These are phyloP conservation scores for Mythimna albipuncta DNA, from an alignment of 2,888 invertebrate species.

Conservation along the genomic window DNA sequence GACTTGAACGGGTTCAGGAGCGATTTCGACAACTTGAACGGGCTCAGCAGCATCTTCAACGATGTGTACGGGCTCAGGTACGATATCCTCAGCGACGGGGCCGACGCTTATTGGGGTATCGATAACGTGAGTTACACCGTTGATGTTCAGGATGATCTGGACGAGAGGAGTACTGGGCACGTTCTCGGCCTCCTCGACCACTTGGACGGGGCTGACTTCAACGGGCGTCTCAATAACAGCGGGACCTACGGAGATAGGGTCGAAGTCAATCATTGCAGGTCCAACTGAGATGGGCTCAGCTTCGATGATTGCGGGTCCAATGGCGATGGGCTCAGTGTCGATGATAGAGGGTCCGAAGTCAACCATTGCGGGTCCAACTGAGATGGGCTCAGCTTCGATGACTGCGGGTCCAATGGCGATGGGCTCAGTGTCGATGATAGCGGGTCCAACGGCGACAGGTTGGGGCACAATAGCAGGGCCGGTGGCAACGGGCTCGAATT, in stretches of 20 bases:
- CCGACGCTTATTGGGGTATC: constrained; percentile 35
- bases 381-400: constrained; percentile 34
- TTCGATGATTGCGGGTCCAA: constrained; percentile 48
- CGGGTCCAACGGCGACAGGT: constrained; percentile 54
- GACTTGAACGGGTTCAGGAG: constrained; percentile 39
- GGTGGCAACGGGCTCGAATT: constrained; percentile 50
- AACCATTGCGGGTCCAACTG: constrained; percentile 43
- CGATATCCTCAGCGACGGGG: constrained; percentile 17
- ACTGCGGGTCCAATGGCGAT: constrained; percentile 50
- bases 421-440: constrained; percentile 33
- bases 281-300: constrained; percentile 44
- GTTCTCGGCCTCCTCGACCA: constrained; percentile 19
- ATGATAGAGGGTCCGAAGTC: constrained; percentile 57
- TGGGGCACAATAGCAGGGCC: constrained; percentile 51
- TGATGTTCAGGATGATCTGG: constrained; percentile 75
- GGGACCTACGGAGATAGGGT: constrained; percentile 30
- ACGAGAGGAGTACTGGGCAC: constrained; percentile 63
- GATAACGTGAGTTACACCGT: constrained; percentile 53
- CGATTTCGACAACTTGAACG: constrained; percentile 20
- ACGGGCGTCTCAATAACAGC: constrained; percentile 32
- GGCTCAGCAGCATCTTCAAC: constrained; percentile 29
- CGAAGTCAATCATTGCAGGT: constrained; percentile 19
- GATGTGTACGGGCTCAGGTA: constrained; percentile 17
- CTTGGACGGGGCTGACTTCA: constrained; percentile 32
- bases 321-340: constrained; percentile 22